Percentiles rank a stretch among this genome's conserved stretches.
phyloP scores from a whole-genome alignment of 2,797 vertebrate species.

The Macropodus opercularis region DNA sequence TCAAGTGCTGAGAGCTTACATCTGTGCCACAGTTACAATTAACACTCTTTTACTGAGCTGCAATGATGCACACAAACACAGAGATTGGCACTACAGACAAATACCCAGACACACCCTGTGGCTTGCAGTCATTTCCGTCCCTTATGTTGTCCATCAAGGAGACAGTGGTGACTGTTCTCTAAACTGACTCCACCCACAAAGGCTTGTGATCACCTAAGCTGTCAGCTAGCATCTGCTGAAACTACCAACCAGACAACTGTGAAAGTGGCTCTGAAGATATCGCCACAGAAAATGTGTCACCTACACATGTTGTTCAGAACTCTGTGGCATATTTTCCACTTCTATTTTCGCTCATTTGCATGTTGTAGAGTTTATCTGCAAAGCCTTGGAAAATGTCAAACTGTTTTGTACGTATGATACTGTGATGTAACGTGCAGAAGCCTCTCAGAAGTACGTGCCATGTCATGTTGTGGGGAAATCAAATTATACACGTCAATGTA shows the following conservation, averaged over 20 bases:
- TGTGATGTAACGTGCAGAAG: constrained; percentile 14
- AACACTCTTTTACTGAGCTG: constrained; percentile 37
- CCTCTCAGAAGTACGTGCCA: constrained; percentile 41
- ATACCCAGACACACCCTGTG: constrained; percentile 70
- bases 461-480: constrained; percentile 30
- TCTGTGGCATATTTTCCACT: constrained; percentile 42
- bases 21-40: constrained; percentile 63
- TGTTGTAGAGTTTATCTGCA: constrained; percentile 54
- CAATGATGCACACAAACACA: constrained; percentile 36
- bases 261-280: constrained; percentile 66
- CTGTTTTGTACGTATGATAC: constrained; percentile 47
- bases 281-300: constrained; percentile 65
- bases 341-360: constrained; percentile 54
- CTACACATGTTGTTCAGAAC: constrained; percentile 65
- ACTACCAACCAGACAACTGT: constrained; percentile 75
- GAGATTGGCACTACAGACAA: constrained; percentile 68
- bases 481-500: constrained; percentile 40
- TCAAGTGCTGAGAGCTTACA: constrained; percentile 61
- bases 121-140: constrained; percentile 80
- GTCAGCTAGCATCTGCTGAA: constrained; percentile 83
- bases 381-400: constrained; percentile 49
- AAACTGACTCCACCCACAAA: constrained; percentile 79
- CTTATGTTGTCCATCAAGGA: constrained; percentile 82
- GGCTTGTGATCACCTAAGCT: constrained; percentile 78
- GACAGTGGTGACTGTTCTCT: constrained; percentile 78